A percentile compares a stretch with the other conserved stretches of the same genome.
Evolutionary conservation across 2,888 invertebrate species (phyloP).

Genomic region (Cheilosia soror): DNA sequence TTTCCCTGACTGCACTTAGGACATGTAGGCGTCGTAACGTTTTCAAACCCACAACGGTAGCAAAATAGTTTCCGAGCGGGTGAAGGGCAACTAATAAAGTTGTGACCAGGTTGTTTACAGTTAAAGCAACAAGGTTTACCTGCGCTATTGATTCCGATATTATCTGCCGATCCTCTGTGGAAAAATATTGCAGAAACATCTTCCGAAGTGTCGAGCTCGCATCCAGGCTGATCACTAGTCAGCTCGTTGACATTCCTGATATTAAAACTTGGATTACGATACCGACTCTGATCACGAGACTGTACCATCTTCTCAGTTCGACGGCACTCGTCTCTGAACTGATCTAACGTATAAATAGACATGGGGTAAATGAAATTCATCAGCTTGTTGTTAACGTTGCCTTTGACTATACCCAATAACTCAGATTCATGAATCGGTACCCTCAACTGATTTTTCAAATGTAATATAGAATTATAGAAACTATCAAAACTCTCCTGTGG

Average conservation of each 20-base stretch:
- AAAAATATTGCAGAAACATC: not conserved
- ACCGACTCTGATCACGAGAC: too few species aligned
- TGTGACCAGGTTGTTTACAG: slow-evolving; percentile 3
- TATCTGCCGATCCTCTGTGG: not conserved
- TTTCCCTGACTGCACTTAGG: slow-evolving; percentile 21
- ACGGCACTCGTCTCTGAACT: slow-evolving; percentile 12
- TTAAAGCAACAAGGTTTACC: not conserved
- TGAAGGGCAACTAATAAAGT: slow-evolving; percentile 5
- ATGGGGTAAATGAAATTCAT: too few species aligned
- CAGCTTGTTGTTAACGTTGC: slow-evolving; percentile 4
- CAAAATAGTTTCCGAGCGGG: slow-evolving; percentile 4
- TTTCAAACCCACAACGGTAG: slow-evolving; percentile 13
- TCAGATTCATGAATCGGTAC: slow-evolving; percentile 20
- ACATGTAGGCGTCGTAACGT: slow-evolving; percentile 5
- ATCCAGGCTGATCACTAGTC: too few species aligned
- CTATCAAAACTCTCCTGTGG: slow-evolving; percentile 20
- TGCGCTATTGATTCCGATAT: not conserved
- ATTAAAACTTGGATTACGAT: not conserved
- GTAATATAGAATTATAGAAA: not conserved
- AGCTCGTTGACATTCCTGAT: not conserved
- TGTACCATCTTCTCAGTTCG: slow-evolving; percentile 8
- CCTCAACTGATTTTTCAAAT: slow-evolving; percentile 8
- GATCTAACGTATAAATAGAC: slow-evolving; percentile 8
- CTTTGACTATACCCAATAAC: slow-evolving; percentile 11
- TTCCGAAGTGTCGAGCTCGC: too few species aligned